Evolutionary conservation across 2,888 invertebrate genomes (phyloP), one percentile per base, ranked within the genome.

Genomic region (Erebia palarica): DNA sequence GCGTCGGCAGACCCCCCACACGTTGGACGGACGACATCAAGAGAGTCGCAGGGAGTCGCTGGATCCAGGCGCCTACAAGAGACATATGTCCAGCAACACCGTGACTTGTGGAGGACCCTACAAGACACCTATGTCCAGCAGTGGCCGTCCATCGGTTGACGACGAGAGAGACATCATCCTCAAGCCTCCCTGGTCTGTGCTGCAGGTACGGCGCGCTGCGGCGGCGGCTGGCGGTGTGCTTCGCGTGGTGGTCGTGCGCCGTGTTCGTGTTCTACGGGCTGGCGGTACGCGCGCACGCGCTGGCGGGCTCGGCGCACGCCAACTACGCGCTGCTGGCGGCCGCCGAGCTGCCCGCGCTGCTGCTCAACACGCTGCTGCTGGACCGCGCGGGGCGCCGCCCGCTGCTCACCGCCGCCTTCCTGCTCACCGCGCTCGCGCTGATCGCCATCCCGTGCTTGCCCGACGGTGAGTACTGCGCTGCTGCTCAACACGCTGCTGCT

Each of bases 181-280:
- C n/a, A n/a, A 36, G 36, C 36, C 36, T 36, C 7, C 36, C 36
- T 1, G 7, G 7, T 36, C 0, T 36, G 36, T 36, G 7, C 3
- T 27, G 36, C 80, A 91, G 91, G 71, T 91, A 91, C 81, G 78
- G 84, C 3, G 86, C 81, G 55, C 81, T 92, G n/a, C 87, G 92
- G 0, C 85, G 86, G 8, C 89, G 92, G 1, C 81, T 92, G 75
- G 77, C 78, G 75, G 90, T 91, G 66, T 92, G 91, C 82, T 88
- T 86, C 83, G 86, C 84, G 78, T 92, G 92, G 92, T 92, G 92
- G 92, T 77, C 86, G 75, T 87, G 87, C 10, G 90, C 88, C 1
- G 91, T 92, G 80, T 89, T 92, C 85, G 92, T 92, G 83, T 91
- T 90, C 85, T 92, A 91, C 86, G 92, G 91, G 73, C 85, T 91